Conservation (phyloP, 2,113 vertebrate species). For the Ginglymostoma cirratum region DNA sequence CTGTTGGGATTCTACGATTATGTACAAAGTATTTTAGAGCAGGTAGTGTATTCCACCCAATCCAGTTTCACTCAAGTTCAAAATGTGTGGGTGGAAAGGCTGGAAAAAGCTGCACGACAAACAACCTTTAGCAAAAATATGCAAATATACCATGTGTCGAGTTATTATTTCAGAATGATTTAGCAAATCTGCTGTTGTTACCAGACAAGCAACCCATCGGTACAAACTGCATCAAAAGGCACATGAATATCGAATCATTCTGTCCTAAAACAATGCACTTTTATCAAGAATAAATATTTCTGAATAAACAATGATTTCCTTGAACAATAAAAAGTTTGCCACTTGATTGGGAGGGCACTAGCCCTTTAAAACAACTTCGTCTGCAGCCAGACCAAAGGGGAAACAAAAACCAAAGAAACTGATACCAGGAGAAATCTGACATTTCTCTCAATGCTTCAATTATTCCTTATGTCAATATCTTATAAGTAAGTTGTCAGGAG, state of each 20-base stretch:
- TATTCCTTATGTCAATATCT: not conserved
- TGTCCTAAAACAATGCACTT: too few species aligned
- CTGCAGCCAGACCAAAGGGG: not conserved
- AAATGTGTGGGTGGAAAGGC: not conserved
- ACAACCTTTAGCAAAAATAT: not conserved
- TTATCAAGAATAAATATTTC: not conserved
- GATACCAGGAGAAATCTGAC: not conserved
- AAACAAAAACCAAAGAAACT: not conserved
- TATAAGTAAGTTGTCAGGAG: constrained; percentile 47
- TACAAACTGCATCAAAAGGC: not conserved
- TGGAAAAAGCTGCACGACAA: not conserved
- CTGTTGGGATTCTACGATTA: too few species aligned
- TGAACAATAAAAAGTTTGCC: not conserved
- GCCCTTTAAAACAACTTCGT: not conserved
- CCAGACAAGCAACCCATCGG: not conserved
- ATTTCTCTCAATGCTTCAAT: not conserved
- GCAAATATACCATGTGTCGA: not conserved
- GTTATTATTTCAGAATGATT: not conserved
- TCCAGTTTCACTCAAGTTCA: not conserved
- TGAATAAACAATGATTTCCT: not conserved
- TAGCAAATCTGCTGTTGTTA: not conserved
- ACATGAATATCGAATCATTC: not conserved
- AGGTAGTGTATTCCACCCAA: not conserved
- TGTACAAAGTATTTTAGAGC: too few species aligned
- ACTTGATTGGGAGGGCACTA: not conserved